Evolutionary conservation across 2,888 invertebrate genomes (phyloP), one percentile per base, ranked within the genome.

Genomic region (Homarus gammarus): DNA sequence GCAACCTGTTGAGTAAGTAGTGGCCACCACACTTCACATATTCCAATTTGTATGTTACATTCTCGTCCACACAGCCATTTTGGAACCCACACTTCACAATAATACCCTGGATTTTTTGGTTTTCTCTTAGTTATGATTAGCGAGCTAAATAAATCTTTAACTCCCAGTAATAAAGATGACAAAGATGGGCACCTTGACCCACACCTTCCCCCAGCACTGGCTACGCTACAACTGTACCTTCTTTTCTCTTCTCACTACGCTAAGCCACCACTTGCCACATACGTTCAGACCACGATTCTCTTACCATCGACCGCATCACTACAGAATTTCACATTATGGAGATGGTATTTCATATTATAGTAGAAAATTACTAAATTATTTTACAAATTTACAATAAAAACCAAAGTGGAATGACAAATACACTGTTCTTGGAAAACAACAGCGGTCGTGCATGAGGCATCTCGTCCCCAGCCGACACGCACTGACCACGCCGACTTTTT

Each of bases 211-310:
- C 40, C 75, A 36, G 36, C 86, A 87, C 70, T 72, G 86, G 56
- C 86, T 87, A 87, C 86, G 79, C 86, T 87, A 87, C 86, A 79
- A 87, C 86, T 87, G 86, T 70, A 72, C 78, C n/a, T 61, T 79
- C 84, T 75, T 31, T 84, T 75, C 79, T 79, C 86, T 78, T 70
- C 79, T 87, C 86, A 87, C 86, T 87, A 87, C 86, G 86, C 86
- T 87, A 79, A 68, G 49, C 36, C 38, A 51, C 68, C 86, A n/a
- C 56, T 87, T 87, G 79, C 86, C 86, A 87, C 79, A 87, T 36
- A 36, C 79, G n/a, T 6, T 49, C n/a, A 44, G 49, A 70, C n/a
- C n/a, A n/a, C n/a, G n/a, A n/a, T n/a, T n/a, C n/a, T n/a, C n/a
- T n/a, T n/a, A n/a, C 78, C 33, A 49, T 8, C 49, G 27, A 15